A percentile compares a stretch with the other conserved stretches of the same genome.
Evolutionary conservation across 2,797 vertebrate genomes (phyloP).

Genomic region (Pseudopleuronectes americanus): DNA sequence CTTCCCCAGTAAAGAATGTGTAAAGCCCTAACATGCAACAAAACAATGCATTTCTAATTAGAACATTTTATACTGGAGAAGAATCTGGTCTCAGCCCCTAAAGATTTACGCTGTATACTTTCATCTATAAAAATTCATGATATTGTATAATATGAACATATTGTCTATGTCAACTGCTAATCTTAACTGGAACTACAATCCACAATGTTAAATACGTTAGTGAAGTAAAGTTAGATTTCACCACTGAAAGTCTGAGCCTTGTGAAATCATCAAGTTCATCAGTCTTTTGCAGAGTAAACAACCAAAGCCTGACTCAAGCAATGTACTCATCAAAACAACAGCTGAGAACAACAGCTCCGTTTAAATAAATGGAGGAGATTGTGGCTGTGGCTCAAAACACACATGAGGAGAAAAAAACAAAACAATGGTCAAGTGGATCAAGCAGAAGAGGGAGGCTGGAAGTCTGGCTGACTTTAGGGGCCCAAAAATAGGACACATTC

Average conservation of each 20-base stretch:
- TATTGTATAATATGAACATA: too few relatives aligned
- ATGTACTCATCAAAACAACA: constrained; percentile 1
- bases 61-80: too few relatives aligned
- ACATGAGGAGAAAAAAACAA: constrained; percentile 4
- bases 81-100: too few relatives aligned
- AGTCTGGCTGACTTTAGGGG: constrained; percentile 60
- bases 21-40: too few relatives aligned
- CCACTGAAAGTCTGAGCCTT: background rate
- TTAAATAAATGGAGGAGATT: constrained; percentile 36
- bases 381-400: constrained; percentile 39
- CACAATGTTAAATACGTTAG: background rate
- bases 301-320: background rate
- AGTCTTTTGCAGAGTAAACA: constrained; percentile 20
- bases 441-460: constrained; percentile 47
- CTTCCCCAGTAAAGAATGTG: too few relatives aligned
- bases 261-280: constrained; percentile 1
- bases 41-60: too few relatives aligned
- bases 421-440: constrained; percentile 62
- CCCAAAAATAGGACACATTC: constrained; percentile 77
- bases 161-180: too few relatives aligned
- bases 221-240: background rate
- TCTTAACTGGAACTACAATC: background rate
- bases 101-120: too few relatives aligned
- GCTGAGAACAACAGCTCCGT: constrained; percentile 32
- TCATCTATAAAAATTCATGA: background rate